Conservation (phyloP, 2,888 invertebrate species). For the Ornithoptera priamus region DNA sequence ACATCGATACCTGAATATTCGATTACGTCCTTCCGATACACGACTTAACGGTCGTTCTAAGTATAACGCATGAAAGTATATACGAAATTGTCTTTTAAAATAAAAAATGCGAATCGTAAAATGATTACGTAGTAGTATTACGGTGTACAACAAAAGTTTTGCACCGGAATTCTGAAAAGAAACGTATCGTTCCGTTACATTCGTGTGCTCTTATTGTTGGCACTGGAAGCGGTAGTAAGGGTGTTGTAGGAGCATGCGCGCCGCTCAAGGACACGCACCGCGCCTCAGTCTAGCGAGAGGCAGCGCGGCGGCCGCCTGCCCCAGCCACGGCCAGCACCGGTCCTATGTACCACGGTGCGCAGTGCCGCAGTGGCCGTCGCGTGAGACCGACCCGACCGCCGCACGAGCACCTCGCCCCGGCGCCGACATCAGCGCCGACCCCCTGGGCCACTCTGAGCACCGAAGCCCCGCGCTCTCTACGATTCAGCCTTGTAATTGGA, state of each 20-base stretch:
- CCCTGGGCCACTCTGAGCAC: constrained; percentile 69
- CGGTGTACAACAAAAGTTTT: background rate
- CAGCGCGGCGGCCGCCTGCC: constrained; percentile 61
- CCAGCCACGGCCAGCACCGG: constrained; percentile 32
- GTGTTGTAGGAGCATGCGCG: constrained; percentile 67
- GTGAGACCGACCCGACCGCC: constrained; percentile 50
- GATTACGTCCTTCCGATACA: constrained; percentile 15
- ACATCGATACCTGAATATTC: constrained; percentile 32
- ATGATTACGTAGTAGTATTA: background rate
- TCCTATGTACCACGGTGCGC: constrained; percentile 56
- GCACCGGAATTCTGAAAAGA: constrained; percentile 37
- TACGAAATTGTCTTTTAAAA: background rate
- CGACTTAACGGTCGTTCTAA: background rate
- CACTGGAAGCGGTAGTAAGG: constrained; percentile 64
- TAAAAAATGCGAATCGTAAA: background rate
- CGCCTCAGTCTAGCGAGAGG: constrained; percentile 74
- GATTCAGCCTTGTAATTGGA: constrained; percentile 79
- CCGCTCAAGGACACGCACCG: constrained; percentile 68
- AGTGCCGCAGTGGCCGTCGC: constrained; percentile 66
- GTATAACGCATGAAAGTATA: background rate
- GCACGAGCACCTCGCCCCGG: constrained; percentile 61
- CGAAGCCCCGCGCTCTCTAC: constrained; percentile 74
- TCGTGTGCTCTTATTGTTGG: constrained; percentile 49
- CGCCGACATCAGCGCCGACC: constrained; percentile 54
- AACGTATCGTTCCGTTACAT: constrained; percentile 51